Percentiles rank a stretch among this genome's conserved stretches.
These are phyloP conservation scores for Salmo trutta DNA, from an alignment of 2,797 vertebrate genomes.

Conservation along the genomic window DNA sequence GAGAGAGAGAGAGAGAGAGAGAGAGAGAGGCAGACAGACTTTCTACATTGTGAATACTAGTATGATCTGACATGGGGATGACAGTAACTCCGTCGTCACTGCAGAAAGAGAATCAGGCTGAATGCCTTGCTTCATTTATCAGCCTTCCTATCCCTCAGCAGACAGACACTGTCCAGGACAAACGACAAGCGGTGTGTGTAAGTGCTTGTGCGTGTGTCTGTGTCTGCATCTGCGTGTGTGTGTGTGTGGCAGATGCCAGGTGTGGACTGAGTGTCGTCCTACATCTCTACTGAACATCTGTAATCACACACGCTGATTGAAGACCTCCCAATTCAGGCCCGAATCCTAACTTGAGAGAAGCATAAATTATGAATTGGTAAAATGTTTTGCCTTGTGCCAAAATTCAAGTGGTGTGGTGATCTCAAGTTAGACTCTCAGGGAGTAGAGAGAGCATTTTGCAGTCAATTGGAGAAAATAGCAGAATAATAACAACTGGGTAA, in stretches of 20 bases:
- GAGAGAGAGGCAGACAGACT: not conserved
- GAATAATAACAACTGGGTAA: not conserved
- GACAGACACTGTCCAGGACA: slow-evolving; percentile 15
- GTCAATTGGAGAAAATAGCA: too few relatives aligned
- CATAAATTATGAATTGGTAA: too few relatives aligned
- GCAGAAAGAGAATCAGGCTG: slow-evolving; percentile 2
- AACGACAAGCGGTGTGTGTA: slow-evolving; percentile 22
- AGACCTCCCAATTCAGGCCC: slow-evolving; percentile 3
- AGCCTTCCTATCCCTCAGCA: slow-evolving; percentile 31
- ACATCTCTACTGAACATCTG: slow-evolving; percentile 32
- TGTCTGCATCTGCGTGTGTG: not conserved
- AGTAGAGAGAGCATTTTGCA: too few relatives aligned
- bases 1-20: not conserved
- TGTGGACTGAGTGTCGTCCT: slow-evolving; percentile 35
- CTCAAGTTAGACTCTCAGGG: too few relatives aligned
- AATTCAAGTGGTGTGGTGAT: too few relatives aligned
- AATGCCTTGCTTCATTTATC: slow-evolving; percentile 22
- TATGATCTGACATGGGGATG: slow-evolving; percentile 8
- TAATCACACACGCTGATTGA: not conserved
- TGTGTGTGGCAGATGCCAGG: slow-evolving; percentile 25
- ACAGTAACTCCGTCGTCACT: not conserved
- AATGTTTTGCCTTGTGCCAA: too few relatives aligned
- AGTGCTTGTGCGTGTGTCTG: not conserved
- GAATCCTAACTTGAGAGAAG: too few relatives aligned
- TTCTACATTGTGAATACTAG: slow-evolving; percentile 31